These are phyloP conservation scores for Maniola jurtina DNA, from an alignment of 1,140 invertebrate genomes.

Conservation along the genomic window DNA sequence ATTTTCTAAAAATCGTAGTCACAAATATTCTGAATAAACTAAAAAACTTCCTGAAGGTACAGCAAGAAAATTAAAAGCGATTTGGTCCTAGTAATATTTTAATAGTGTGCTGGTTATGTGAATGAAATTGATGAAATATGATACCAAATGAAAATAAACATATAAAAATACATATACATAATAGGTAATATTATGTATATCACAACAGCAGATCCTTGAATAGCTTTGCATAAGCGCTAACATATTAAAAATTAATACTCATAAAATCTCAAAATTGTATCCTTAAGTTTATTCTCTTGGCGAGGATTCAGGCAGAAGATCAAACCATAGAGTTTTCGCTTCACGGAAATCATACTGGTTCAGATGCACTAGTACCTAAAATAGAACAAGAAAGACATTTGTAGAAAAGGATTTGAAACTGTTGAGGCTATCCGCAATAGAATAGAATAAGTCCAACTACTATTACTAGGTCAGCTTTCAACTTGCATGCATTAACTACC, in stretches of 20 bases:
- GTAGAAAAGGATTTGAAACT: too few relatives aligned
- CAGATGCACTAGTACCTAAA: constrained; percentile 83
- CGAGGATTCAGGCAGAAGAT: constrained; percentile 81
- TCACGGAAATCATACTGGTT: constrained; percentile 83
- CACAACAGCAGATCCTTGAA: constrained; percentile 20
- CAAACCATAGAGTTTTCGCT: constrained; percentile 85
- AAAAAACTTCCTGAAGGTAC: too few relatives aligned
- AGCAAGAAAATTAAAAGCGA: too few relatives aligned
- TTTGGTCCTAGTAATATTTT: too few relatives aligned
- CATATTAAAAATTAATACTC: neutral
- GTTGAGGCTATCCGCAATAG: too few relatives aligned
- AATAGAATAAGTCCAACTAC: too few relatives aligned
- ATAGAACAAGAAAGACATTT: constrained; percentile 21
- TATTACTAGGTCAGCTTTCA: too few relatives aligned
- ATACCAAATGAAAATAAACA: neutral
- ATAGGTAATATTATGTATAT: neutral
- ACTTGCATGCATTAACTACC: too few relatives aligned
- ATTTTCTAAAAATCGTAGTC: too few relatives aligned
- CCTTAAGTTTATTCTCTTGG: constrained; percentile 52
- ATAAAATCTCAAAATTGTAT: neutral
- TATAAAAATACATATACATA: constrained; percentile 5
- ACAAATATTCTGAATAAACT: too few relatives aligned
- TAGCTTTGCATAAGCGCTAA: constrained; percentile 17
- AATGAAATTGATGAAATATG: neutral
- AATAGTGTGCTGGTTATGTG: too few relatives aligned